phyloP scores from a whole-genome alignment of 1,140 invertebrate species.

The Danaus melanippus region DNA sequence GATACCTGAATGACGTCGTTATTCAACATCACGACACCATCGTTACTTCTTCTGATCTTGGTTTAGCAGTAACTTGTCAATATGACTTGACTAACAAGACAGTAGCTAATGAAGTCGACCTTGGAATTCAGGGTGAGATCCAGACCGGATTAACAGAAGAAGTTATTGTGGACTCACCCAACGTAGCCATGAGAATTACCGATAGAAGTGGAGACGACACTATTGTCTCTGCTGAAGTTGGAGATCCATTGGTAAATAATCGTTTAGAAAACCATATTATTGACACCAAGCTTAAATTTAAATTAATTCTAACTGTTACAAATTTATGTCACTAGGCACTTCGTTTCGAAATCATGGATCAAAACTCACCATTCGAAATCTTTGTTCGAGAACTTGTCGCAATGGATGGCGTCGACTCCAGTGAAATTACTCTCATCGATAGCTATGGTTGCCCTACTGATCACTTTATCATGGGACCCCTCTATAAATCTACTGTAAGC shows the following conservation, averaged over 20 bases:
- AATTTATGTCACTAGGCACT: conserved; percentile 74
- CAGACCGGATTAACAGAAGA: conserved; percentile 84
- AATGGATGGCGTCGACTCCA: conserved; percentile 93
- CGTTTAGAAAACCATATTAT: conserved; percentile 1
- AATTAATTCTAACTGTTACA: conserved; percentile 4
- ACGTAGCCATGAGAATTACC: conserved; percentile 96
- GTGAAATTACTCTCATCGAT: conserved; percentile 93
- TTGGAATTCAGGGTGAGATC: conserved; percentile 90
- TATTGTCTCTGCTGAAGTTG: conserved; percentile 87
- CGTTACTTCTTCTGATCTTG: conserved; percentile 93
- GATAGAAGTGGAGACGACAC: conserved; percentile 85
- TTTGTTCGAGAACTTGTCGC: conserved; percentile 94
- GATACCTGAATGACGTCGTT: conserved; percentile 89
- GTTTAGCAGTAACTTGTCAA: conserved; percentile 92
- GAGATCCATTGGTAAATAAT: conserved; percentile 81
- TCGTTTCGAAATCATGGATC: conserved; percentile 92
- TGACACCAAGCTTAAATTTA: neutral
- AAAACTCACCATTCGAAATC: conserved; percentile 93
- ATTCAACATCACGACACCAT: conserved; percentile 97
- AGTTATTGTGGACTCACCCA: conserved; percentile 92
- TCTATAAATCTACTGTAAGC: conserved; percentile 83
- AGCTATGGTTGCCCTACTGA: conserved; percentile 94
- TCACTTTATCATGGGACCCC: conserved; percentile 92
- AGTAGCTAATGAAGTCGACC: conserved; percentile 91
- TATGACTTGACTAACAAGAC: conserved; percentile 95